phyloP scores from a whole-genome alignment of 2,797 vertebrate species.

The Megalops cyprinoides region DNA sequence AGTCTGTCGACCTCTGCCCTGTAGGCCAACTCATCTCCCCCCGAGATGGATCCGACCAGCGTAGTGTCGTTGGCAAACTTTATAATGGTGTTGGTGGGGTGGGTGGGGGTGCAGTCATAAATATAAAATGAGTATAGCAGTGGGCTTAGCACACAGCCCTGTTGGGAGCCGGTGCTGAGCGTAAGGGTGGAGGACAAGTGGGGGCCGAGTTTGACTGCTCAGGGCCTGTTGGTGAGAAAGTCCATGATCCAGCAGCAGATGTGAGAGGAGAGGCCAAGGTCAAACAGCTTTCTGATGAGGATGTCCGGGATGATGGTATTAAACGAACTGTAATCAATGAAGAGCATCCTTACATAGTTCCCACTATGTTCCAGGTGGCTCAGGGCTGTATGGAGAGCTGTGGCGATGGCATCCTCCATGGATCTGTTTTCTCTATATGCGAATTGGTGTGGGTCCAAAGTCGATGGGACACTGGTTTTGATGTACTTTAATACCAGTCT shows the following conservation, averaged over 20 bases:
- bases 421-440: too few species aligned
- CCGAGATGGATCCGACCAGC: neutral
- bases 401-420: too few species aligned
- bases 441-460: too few species aligned
- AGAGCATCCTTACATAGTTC: neutral
- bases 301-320: too few species aligned
- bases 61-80: slow-evolving; percentile 20
- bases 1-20: slow-evolving; percentile 17
- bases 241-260: too few species aligned
- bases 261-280: too few species aligned
- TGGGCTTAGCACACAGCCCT: too few species aligned
- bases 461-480: too few species aligned
- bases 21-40: slow-evolving; percentile 22
- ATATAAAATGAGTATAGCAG: neutral
- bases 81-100: neutral
- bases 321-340: too few species aligned
- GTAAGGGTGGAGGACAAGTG: slow-evolving; percentile 13
- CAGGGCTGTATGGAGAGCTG: too few species aligned
- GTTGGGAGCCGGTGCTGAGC: slow-evolving; percentile 12
- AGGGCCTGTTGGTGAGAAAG: neutral
- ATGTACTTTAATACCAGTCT: neutral
- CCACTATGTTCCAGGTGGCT: neutral
- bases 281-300: too few species aligned
- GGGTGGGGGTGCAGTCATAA: neutral
- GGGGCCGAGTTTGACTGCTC: neutral